These are phyloP conservation scores for Notarius lentiginosus DNA, from an alignment of 2,113 vertebrate genomes.

Conservation along the genomic window DNA sequence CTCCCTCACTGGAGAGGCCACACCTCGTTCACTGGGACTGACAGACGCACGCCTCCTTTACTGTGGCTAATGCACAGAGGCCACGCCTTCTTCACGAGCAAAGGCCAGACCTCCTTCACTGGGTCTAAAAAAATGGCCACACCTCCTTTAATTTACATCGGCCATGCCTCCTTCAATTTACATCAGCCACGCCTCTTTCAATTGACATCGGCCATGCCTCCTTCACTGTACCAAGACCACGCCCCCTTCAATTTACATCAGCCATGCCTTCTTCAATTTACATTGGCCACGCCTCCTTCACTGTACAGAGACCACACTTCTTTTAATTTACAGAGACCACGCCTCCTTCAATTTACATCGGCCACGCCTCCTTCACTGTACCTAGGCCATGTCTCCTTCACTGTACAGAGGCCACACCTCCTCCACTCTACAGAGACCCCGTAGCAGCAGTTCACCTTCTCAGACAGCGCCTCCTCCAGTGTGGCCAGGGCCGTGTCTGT, in stretches of 20 bases:
- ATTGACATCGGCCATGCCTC: not conserved
- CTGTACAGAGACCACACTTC: not conserved
- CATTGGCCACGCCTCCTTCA: not conserved
- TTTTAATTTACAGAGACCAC: not conserved
- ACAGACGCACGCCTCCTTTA: too few species aligned
- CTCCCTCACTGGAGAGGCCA: too few species aligned
- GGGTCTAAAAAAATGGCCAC: too few species aligned
- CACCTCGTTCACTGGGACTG: too few species aligned
- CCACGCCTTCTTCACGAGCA: too few species aligned
- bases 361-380: not conserved
- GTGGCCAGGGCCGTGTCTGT: constrained; percentile 97
- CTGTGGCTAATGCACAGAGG: too few species aligned
- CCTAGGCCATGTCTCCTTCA: not conserved
- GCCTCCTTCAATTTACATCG: not conserved
- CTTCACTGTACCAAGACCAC: not conserved
- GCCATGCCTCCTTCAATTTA: not conserved
- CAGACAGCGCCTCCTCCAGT: constrained; percentile 93
- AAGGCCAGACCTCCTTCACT: too few species aligned
- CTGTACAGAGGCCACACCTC: not conserved
- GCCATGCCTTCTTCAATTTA: too few species aligned
- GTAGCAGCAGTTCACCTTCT: constrained; percentile 78
- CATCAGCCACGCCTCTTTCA: not conserved
- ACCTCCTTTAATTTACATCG: too few species aligned
- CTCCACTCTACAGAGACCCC: not conserved
- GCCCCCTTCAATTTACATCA: not conserved